Base-by-base conservation (phyloP, 2,797 vertebrate species). In the Pygocentrus nattereri region DNA sequence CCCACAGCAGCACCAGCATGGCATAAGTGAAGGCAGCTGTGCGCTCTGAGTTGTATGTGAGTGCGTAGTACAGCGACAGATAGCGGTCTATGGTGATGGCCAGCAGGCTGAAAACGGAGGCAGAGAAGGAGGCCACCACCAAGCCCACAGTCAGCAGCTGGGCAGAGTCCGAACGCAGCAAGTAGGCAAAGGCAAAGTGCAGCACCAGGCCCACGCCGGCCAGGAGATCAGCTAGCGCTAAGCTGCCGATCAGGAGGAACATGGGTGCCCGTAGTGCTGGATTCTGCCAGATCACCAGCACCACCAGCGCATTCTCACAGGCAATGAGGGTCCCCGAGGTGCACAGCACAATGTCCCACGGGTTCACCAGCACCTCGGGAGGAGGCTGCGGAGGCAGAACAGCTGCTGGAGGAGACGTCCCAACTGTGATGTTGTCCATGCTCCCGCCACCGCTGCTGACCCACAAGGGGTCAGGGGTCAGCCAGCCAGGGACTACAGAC, bases 41-140 rank as follows among this genome's bases (percentile, higher is more conserved):
- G 88, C 98, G 95, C 91, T 99, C 98, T 0, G 98, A 98, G 91
- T 98, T 97, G 91, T 99, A 99, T 54, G 98, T 99, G 89, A 99
- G 94, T 71, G 98, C 98, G 0, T 99, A 99, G 90, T 99, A 99
- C 72, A 99, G 95, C 0, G 98, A 99, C 90, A 99, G 95, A 94
- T 99, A 99, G 86, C 98, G 97, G 93, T 99, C 98, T 0, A 99
- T 97, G 0, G 98, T 99, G 90, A 99, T 99, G 54, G 98, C 98
- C 93, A 99, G 90, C 93, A 99, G 90, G 92, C 98, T 99, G 95
- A 98, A 97, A 71, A 99, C 96, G 0, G 98, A 99, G 80, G 98
- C 98, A 0, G 97, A 99, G 94, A 99, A 99, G 82, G 98, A 99
- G 85, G 98, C 97, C 85, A 98, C 97, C 85, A 99, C 97, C 90